Percentiles rank a stretch among this genome's conserved stretches.
phyloP scores from a whole-genome alignment of 2,113 vertebrate genomes.

The Cryptoleucopteryx plumbea region DNA sequence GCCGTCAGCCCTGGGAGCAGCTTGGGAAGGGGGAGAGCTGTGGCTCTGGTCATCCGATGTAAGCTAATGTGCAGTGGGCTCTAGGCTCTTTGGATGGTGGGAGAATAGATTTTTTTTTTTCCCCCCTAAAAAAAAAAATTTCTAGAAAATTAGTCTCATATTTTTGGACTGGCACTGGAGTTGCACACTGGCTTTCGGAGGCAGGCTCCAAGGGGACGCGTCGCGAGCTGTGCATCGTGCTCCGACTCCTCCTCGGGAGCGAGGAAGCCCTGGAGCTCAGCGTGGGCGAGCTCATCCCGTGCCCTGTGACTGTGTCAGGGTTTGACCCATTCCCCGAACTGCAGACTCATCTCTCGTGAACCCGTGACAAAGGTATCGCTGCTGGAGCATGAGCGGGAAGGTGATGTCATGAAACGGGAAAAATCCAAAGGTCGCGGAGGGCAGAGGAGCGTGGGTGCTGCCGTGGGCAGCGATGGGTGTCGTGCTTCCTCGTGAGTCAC shows the following conservation, averaged over 20 bases:
- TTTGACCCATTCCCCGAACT: background rate
- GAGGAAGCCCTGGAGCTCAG: background rate
- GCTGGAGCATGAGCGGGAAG: background rate
- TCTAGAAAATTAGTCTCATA: background rate
- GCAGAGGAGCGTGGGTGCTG: background rate
- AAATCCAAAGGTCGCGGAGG: background rate
- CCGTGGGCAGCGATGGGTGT: background rate
- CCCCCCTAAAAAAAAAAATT: background rate
- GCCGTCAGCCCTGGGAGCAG: background rate
- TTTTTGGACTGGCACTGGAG: background rate
- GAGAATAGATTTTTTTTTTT: background rate
- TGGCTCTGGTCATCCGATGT: accelerated
- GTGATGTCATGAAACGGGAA: background rate
- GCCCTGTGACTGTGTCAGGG: accelerated
- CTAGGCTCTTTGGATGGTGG: background rate
- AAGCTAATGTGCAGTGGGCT: background rate
- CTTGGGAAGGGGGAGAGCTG: background rate
- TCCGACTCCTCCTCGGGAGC: accelerated
- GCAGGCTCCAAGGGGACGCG: background rate
- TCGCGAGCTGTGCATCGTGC: accelerated
- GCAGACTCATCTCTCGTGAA: background rate
- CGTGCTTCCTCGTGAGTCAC: background rate
- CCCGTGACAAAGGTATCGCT: background rate
- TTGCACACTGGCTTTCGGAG: background rate
- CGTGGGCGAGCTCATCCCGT: accelerated